These are phyloP conservation scores for Acanthis flammea DNA, from an alignment of 2,797 vertebrate species.

Conservation along the genomic window DNA sequence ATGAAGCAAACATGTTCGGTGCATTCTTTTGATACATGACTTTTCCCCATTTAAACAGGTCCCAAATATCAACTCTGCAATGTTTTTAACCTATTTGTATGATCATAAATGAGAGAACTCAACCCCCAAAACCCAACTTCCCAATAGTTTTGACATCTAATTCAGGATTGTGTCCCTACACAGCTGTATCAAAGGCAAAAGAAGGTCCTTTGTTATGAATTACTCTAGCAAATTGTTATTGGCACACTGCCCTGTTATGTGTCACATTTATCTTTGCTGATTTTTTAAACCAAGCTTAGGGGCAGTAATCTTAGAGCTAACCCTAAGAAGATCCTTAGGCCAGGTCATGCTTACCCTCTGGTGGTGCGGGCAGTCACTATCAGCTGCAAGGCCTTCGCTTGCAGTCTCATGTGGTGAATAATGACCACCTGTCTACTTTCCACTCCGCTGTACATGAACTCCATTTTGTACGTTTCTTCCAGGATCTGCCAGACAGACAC, in stretches of 20 bases:
- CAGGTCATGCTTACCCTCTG: slow-evolving; percentile 79
- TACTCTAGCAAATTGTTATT: background rate
- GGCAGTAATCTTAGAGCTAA: background rate
- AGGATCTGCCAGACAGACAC: slow-evolving; percentile 81
- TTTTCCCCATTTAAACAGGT: background rate
- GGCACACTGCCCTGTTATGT: accelerated
- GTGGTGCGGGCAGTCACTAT: slow-evolving; percentile 87
- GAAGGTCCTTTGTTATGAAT: background rate
- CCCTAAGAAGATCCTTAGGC: background rate
- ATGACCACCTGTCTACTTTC: slow-evolving; percentile 88
- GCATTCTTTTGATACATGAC: background rate
- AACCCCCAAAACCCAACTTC: background rate
- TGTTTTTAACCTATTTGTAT: background rate
- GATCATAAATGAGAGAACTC: background rate
- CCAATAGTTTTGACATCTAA: background rate
- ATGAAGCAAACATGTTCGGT: background rate
- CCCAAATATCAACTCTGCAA: background rate
- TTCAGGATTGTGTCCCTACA: background rate
- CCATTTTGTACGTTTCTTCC: slow-evolving; percentile 95
- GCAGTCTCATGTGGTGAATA: slow-evolving; percentile 91
- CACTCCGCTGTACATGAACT: slow-evolving; percentile 94
- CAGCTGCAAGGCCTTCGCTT: slow-evolving; percentile 92
- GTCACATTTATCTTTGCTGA: background rate
- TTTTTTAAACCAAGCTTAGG: background rate
- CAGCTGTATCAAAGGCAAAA: background rate